A percentile compares a stretch with the other conserved stretches of the same genome.
phyloP scores from a whole-genome alignment of 2,888 invertebrate genomes.

The Neoaliturus tenellus region DNA sequence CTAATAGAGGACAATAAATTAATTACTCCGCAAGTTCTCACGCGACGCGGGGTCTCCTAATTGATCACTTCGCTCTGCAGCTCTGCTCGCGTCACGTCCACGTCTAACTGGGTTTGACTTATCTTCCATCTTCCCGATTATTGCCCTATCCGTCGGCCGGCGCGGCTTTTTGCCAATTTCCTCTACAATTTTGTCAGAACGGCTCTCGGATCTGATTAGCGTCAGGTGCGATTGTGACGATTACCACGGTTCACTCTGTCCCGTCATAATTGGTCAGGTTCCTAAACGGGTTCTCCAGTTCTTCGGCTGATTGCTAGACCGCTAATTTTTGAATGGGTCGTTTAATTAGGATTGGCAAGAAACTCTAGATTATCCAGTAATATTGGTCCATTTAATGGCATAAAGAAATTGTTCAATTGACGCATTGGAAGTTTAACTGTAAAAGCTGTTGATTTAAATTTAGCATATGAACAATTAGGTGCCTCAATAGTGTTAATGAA shows the following conservation, averaged over 20 bases:
- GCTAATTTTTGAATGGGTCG: background rate
- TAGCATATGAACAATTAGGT: too few species aligned
- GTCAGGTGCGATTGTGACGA: background rate
- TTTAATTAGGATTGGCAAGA: too few species aligned
- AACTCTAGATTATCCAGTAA: too few species aligned
- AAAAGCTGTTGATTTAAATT: too few species aligned
- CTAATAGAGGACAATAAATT: conserved; percentile 15
- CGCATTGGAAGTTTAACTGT: too few species aligned
- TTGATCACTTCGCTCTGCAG: background rate
- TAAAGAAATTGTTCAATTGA: too few species aligned
- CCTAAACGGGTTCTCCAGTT: background rate
- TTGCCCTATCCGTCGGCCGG: background rate
- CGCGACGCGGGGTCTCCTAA: background rate
- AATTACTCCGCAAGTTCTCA: background rate
- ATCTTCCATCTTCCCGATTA: conserved; percentile 42
- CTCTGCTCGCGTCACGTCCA: too few species aligned
- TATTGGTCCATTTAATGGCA: too few species aligned
- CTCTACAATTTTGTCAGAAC: conserved; percentile 5
- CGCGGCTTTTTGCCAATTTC: conserved; percentile 37
- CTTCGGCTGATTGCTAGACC: background rate
- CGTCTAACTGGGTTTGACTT: conserved; percentile 43
- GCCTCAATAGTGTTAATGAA: too few species aligned
- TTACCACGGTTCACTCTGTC: background rate
- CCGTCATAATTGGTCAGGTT: background rate
- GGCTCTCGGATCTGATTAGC: conserved; percentile 16